These are phyloP conservation scores for Astur gentilis DNA, from an alignment of 2,113 vertebrate species.

Conservation along the genomic window DNA sequence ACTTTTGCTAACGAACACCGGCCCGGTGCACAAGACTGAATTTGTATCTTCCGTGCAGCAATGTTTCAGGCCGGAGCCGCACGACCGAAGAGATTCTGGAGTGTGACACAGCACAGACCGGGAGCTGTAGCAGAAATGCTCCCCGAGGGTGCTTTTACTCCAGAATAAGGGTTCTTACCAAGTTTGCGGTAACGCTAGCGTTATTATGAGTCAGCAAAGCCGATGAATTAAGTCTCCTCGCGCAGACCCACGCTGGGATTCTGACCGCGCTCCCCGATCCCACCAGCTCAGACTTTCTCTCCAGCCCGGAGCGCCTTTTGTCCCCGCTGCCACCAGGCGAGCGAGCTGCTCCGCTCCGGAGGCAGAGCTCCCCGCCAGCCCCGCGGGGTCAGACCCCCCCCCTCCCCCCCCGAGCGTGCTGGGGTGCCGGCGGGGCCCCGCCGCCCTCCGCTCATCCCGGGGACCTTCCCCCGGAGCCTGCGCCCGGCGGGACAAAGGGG, in stretches of 20 bases:
- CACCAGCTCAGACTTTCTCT: not conserved
- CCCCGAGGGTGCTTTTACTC: not conserved
- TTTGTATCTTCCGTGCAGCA: not conserved
- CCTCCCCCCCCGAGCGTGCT: not conserved
- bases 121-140: not conserved
- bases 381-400: not conserved
- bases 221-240: not conserved
- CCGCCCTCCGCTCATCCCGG: not conserved
- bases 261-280: fast-evolving
- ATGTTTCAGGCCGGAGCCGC: not conserved
- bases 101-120: fast-evolving
- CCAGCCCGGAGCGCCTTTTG: not conserved
- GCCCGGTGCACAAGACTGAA: fast-evolving
- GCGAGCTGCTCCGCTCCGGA: not conserved
- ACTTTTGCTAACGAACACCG: not conserved
- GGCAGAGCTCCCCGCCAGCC: not conserved
- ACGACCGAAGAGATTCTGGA: not conserved
- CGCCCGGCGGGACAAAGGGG: too few species aligned
- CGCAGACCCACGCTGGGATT: not conserved
- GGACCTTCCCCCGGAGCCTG: not conserved
- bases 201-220: not conserved
- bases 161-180: not conserved
- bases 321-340: not conserved
- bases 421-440: not conserved
- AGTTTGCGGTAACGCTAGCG: not conserved